Evolutionary conservation across 2,888 invertebrate genomes (phyloP), one percentile per base, ranked within the genome.

Genomic region (Luperina nickerlii): DNA sequence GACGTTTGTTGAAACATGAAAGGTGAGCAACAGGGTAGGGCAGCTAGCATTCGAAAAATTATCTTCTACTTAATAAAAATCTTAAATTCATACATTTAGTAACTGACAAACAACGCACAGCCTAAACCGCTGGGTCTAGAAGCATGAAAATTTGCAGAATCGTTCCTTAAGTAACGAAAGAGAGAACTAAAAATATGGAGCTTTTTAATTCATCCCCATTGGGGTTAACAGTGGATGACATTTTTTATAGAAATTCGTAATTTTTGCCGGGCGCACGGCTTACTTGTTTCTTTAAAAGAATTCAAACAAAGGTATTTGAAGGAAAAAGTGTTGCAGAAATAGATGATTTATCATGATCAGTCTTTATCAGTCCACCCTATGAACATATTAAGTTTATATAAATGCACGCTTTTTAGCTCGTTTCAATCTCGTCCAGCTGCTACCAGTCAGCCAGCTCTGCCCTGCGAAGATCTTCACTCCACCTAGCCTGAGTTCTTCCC

Each of bases 1-100:
- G 72, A 63, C 32, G 42, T 65, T 84, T 72, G 7, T 27, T 67
- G 38, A 48, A n/a, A 54, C 24, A 38, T 38, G 32, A 11, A 18
- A 48, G 15, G 45, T 32, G 4, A 24, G 38, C 24, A 6, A 38
- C 6, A 24, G 38, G 65, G 11, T 6, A 24, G 38, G 24, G 65
- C 11, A 38, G 20, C 24, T 65, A 24, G 24, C 15, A 68, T 8
- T 66, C 32, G n/a, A n/a, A 9, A 4, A 24, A 4, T 24, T 32
- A 63, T 18, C 11, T 15, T 63, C 5, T 60, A 13, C 0, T 20
- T 38, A 32, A 9, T 7, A 63, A 32, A 63, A 20, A 18, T 63
- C 63, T 32, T 63, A 18, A 62, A 32, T 63, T 32, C 18, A 63
- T 62, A 7, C 7, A 18, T 63, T 32, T 8, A 18, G 7, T 63